Base-by-base conservation (phyloP, 2,797 vertebrate genomes). In the Melanotaenia boesemani region DNA sequence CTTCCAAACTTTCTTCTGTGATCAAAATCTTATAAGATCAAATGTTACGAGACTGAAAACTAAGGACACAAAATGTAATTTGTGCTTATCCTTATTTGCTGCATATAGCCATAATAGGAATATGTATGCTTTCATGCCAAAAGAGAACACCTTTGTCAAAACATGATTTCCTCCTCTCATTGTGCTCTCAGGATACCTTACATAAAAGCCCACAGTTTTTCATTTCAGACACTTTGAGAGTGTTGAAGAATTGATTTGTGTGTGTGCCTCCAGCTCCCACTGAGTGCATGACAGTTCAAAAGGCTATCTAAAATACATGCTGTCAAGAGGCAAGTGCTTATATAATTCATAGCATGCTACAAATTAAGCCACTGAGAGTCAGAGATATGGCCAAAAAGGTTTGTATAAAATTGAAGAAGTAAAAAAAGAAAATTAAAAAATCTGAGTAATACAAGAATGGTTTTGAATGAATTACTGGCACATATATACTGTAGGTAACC, bases 251-350 rank as follows among this genome's bases (percentile, higher is more conserved):
- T 86, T 87, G 86, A 87, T 90, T 82, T 83, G 77, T 67, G 72
- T 67, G 72, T 63, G 63, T 72, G 77, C 57, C 72, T 88, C 63
- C 77, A 67, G 86, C 84, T 79, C 85, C 82, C 73, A 77, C 87
- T 74, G 83, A 82, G 86, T 70, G 83, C 79, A 79, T 70, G 83
- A 77, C 88, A 82, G 88, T 87, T 92, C 85, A 89, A 85, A 89
- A 79, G 87, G 77, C 83, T 67, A 87, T 89, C 84, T 81, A 74
- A 89, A 89, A 86, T 83, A 83, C 76, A 87, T 67, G 80, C 71
- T 80, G 85, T 80, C 82, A 82, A 72, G 73, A 77, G 62, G 64
- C 54, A 63, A 86, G 74, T 63, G 75, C 79, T 88, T 84, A 77
- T 81, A 85, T 84, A 77, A 86, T 85, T 87, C 60, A 86, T 46